Conservation (phyloP, 2,113 vertebrate species). For the Bungarus multicinctus region DNA sequence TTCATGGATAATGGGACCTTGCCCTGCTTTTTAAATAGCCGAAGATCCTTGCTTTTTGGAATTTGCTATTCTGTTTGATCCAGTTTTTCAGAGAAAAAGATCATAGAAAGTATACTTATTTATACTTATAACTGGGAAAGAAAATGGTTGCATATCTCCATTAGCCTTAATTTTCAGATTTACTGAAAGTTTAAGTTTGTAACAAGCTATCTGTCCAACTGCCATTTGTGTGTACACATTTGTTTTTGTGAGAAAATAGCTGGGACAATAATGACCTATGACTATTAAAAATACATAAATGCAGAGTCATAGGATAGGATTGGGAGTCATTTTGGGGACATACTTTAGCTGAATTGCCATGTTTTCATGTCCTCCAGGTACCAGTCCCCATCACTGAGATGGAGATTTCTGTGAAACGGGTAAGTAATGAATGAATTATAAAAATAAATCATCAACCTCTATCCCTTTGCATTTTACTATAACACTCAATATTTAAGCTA, state of each 20-base stretch:
- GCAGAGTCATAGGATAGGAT: not conserved
- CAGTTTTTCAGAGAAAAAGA: not conserved
- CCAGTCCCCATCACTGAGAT: constrained; percentile 86
- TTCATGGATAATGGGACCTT: not conserved
- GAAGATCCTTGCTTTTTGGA: not conserved
- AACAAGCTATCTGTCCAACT: not conserved
- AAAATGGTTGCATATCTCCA: not conserved
- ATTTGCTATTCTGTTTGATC: not conserved
- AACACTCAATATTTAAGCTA: not conserved
- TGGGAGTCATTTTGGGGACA: not conserved
- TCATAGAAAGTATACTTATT: not conserved
- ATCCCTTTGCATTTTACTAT: not conserved
- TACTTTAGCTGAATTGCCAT: not conserved
- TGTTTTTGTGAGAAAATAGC: not conserved
- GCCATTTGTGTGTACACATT: not conserved
- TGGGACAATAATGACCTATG: not conserved
- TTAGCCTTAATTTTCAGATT: not conserved
- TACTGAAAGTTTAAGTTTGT: not conserved
- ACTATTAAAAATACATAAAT: not conserved
- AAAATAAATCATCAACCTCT: not conserved
- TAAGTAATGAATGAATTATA: constrained; percentile 55
- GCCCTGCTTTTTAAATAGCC: not conserved
- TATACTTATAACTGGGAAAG: not conserved
- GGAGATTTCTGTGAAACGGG: constrained; percentile 94
- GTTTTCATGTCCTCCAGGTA: constrained; percentile 62